Percentiles rank a stretch among this genome's conserved stretches.
Conservation (phyloP, 2,113 vertebrate genomes). For the Typhlomys cinereus region DNA sequence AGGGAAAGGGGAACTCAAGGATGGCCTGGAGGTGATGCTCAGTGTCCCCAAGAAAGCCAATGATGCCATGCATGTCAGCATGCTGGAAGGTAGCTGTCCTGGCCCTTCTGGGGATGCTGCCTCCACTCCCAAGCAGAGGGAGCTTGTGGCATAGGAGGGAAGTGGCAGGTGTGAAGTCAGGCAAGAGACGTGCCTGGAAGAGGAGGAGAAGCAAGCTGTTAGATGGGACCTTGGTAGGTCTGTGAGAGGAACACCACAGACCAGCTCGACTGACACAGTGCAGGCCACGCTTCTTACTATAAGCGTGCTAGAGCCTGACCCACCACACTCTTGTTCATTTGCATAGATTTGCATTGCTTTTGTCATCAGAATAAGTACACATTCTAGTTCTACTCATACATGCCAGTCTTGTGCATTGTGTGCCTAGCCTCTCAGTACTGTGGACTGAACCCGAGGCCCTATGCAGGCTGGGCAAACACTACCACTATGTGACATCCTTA, state of each 20-base stretch:
- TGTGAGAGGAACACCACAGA: background rate
- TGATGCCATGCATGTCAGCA: slow-evolving; percentile 98
- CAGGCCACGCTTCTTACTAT: background rate
- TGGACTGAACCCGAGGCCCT: background rate
- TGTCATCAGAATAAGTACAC: background rate
- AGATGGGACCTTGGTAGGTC: background rate
- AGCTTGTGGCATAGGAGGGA: background rate
- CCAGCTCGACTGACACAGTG: background rate
- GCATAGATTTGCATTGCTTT: background rate
- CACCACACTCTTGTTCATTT: background rate
- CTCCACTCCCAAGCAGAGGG: background rate
- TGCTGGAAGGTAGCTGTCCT: slow-evolving; percentile 93
- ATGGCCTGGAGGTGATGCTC: slow-evolving; percentile 98
- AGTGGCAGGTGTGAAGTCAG: background rate
- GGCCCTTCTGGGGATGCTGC: background rate
- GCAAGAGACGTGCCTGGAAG: background rate
- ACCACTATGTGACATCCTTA: background rate
- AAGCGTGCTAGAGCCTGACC: background rate
- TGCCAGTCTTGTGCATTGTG: background rate
- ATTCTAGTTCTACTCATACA: background rate
- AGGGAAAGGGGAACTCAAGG: slow-evolving; percentile 98
- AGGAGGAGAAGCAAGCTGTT: background rate
- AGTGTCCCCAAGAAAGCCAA: slow-evolving; percentile 98
- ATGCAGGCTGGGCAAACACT: background rate
- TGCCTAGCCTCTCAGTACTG: background rate